phyloP scores from a whole-genome alignment of 2,888 invertebrate species.

The Ichneumoninae sp. region DNA sequence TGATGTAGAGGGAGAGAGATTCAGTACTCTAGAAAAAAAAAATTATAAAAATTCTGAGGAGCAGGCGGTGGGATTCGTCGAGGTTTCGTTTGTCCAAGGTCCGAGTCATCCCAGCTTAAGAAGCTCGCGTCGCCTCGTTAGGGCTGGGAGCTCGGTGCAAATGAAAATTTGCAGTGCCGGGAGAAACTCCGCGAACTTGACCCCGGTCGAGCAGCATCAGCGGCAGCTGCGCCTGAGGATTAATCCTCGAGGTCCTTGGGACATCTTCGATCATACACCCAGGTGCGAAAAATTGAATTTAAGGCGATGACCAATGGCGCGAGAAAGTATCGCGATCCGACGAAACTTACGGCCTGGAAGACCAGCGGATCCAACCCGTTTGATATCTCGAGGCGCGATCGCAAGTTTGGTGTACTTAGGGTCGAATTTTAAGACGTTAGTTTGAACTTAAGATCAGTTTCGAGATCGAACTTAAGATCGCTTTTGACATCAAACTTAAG shows the following conservation, averaged over 20 bases:
- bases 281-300: not conserved
- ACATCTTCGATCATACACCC: not conserved
- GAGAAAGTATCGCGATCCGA: not conserved
- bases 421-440: too few species aligned
- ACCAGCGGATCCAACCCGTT: not conserved
- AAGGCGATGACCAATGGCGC: not conserved
- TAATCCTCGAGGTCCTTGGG: not conserved
- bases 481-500: too few species aligned
- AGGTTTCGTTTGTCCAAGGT: slow-evolving; percentile 13
- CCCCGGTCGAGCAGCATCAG: not conserved
- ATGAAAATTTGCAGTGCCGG: slow-evolving; percentile 22
- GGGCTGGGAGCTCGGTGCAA: not conserved
- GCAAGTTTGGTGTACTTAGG: not conserved
- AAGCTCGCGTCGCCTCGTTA: slow-evolving; percentile 32
- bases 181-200: slow-evolving; percentile 2
- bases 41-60: slow-evolving; percentile 4
- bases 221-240: not conserved
- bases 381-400: not conserved
- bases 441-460: too few species aligned
- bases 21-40: not conserved
- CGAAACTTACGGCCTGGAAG: not conserved
- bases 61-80: not conserved
- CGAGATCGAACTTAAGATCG: too few species aligned
- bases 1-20: slow-evolving; percentile 1
- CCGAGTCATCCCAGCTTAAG: slow-evolving; percentile 1